Base-by-base conservation (phyloP, 2,113 vertebrate genomes). In the Danionella cerebrum region DNA sequence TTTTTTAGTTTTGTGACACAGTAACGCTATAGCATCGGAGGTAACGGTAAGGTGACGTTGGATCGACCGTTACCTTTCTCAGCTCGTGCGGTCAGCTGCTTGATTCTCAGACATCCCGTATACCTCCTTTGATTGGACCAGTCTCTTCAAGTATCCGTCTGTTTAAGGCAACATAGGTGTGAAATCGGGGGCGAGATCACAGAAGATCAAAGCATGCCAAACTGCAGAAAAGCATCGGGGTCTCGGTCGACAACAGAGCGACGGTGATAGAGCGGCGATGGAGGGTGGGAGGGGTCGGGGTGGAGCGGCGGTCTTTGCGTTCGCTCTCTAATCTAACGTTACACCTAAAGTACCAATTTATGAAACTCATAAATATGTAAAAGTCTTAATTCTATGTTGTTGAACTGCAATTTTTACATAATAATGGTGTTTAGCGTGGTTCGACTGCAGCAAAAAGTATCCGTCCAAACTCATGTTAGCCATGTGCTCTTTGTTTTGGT, bases 31-130 rank as follows among this genome's bases (percentile, higher is more conserved):
- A n/a, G n/a, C n/a, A n/a, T n/a, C n/a, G n/a, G n/a, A n/a, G n/a
- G n/a, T n/a, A n/a, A n/a, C n/a, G n/a, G n/a, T n/a, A n/a, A n/a
- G n/a, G n/a, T 55, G 33, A 44, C 11, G 1, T 29, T 18, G 14
- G 44, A 59, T 16, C 10, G n/a, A 55, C 44, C 6, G 27, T 70
- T 77, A 75, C 72, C 78, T 71, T 64, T 63, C 39, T 73, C 68
- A 76, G 75, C 45, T 73, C 35, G 62, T 16, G 44, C 27, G 27
- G 52, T 22, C 60, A 12, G 24, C 65, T 53, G 21, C 41, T 50
- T 10, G 25, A 54, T 14, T 36, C 19, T 50, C 39, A 22, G 6
- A 45, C 22, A 39, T 54, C 1, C 51, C 10, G 42, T 52, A 27
- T 52, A 29, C 39, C 70, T 52, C 0, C 33, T 21, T 31, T 22